Evolutionary conservation across 2,888 invertebrate species (phyloP), one percentile per base, ranked within the genome.

Genomic region (Keiferia lycopersicella): DNA sequence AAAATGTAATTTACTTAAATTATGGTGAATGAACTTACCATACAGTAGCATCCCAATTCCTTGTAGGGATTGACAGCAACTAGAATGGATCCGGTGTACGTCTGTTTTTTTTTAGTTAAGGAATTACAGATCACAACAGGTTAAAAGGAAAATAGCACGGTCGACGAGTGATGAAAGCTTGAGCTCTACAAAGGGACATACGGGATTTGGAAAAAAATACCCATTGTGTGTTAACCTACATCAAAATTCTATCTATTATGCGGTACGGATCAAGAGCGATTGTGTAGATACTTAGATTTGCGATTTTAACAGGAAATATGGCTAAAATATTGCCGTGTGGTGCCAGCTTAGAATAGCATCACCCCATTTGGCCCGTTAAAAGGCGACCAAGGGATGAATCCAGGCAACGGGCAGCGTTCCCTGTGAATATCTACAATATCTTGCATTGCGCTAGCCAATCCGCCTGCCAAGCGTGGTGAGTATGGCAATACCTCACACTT

Each of bases 41-140:
- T 94, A 73, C 95, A 95, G 88, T 97, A 98, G 83, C 96, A 96
- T 88, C 96, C 96, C 78, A 98, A 93, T 81, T 96, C 96, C 92
- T 98, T 98, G 93, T 98, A 98, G 3, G 98, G 98, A 92, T 98
- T 98, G 74, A 98, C 97, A 76, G 98, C 97, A 76, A 98, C 96
- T 81, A 98, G 93, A 88, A 98, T 98, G 67, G 97, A 96, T 74
- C 98, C 98, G 65, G 97, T 97, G 90, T 97, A 98, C 66, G 98
- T 98, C 98, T 98, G 93, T 81, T 16, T 71, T 66, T 66, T 66
- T 66, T 71, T 78, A 0, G 73, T 71, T 93, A 93, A 94, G 94
- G 92, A 94, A 93, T 71, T 56, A 56, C 34, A 34, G 8, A 6
- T 34, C 26, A 56, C 0, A 56, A 56, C n/a, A 22, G 12, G 3